Evolutionary conservation across 2,888 invertebrate genomes (phyloP), one percentile per base, ranked within the genome.

Genomic region (Liopterus haemorrhoidalis): DNA sequence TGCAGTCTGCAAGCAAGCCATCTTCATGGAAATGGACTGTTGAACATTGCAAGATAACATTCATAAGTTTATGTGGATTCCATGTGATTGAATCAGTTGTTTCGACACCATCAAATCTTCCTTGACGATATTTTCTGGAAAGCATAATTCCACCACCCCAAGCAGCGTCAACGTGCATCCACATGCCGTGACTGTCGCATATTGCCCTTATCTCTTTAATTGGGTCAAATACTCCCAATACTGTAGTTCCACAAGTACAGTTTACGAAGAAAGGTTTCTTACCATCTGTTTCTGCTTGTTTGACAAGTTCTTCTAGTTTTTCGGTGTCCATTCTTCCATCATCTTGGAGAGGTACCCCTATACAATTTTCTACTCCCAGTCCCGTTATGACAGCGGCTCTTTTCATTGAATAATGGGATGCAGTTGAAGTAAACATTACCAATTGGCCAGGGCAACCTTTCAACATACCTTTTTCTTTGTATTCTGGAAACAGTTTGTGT

Each of bases 1-100:
- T 71, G 43, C 72, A 70, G 25, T 66, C 64, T 24, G 62, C 63
- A 21, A 73, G 58, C 35, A 75, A 63, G 21, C 57, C 59, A 27
- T 54, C 51, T 46, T 71, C 64, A 45, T 58, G 64, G 4, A 71
- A 67, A 4, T 74, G 58, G 38, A 75, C 62, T 12, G 72, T 51
- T 2, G 72, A 74, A 51, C 74, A 76, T 55, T 77, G 75, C 53
- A 74, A 73, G n/a, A 77, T 75, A 1, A 73, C 73, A 2, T 76
- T 76, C 54, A 78, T 62, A 55, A 78, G 66, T 58, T 79, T 79
- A 59, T 79, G 78, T 1, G 77, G 75, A 62, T 78, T 78, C 67
- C 78, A 75, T 5, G 75, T 68, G 28, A 78, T 65, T 1, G 76
- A 77, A 58, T 78, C 71, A 19, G 75, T 74, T 50, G 73, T 70